Conservation (phyloP, 2,888 invertebrate species). For the Rotaria socialis region DNA sequence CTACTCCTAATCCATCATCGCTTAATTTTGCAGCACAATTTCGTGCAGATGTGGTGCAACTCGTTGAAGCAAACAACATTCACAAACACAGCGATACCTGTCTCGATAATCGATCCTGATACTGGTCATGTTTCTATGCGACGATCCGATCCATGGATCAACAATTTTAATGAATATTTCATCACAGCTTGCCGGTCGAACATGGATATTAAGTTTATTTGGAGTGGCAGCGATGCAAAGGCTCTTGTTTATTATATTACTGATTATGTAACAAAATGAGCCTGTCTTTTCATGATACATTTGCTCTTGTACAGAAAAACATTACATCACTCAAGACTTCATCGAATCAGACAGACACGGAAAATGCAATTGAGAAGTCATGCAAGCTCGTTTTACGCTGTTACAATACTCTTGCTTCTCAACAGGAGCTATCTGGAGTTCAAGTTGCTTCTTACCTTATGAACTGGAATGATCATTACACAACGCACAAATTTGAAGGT, state of each 20-base stretch:
- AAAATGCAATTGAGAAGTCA: background rate
- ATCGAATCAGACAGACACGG: background rate
- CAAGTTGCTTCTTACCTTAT: background rate
- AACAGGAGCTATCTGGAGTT: background rate
- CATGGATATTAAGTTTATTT: background rate
- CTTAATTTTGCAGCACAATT: too few relatives aligned
- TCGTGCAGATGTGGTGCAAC: too few relatives aligned
- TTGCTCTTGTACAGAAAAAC: background rate
- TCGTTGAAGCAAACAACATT: too few relatives aligned
- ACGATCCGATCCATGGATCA: background rate
- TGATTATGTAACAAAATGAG: background rate
- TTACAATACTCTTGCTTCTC: background rate
- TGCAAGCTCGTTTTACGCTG: background rate
- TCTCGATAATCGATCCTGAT: too few relatives aligned
- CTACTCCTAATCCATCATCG: too few relatives aligned
- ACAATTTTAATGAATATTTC: background rate
- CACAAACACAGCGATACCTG: too few relatives aligned
- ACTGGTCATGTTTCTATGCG: background rate
- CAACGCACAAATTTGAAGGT: background rate
- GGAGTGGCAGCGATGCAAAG: background rate
- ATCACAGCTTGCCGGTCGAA: background rate
- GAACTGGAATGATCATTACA: background rate
- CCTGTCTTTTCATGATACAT: background rate
- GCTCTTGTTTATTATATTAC: background rate
- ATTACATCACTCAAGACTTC: background rate